Conservation (phyloP, 2,888 invertebrate genomes). For the Bombylius discolor region DNA sequence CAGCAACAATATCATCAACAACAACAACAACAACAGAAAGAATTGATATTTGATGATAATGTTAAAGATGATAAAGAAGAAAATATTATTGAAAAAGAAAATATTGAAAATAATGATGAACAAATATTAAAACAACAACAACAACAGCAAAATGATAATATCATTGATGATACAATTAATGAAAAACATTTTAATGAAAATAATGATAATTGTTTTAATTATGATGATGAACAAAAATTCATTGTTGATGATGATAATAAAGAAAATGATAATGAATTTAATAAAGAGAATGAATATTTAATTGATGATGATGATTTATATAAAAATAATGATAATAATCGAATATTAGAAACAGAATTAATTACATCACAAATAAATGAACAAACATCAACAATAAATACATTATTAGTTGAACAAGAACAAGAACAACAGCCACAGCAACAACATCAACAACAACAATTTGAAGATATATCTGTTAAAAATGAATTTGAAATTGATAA, state of each 20-base stretch:
- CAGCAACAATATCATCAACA: no score
- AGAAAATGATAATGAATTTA: neutral
- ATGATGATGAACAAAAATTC: neutral
- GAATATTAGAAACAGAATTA: no score
- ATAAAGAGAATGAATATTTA: neutral
- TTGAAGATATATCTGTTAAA: no score
- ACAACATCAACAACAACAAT: no score
- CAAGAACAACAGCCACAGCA: no score
- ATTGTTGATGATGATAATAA: neutral
- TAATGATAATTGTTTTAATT: neutral
- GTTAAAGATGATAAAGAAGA: neutral
- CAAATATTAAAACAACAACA: neutral
- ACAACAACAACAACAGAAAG: no score
- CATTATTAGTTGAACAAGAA: no score
- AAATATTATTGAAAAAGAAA: neutral
- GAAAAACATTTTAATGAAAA: neutral
- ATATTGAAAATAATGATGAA: neutral
- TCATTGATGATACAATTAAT: no score
- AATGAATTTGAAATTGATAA: no score
- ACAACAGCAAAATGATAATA: no score
- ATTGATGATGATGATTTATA: neutral
- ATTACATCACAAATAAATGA: no score
- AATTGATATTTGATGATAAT: neutral
- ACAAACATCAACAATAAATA: no score
- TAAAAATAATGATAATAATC: neutral